Conservation (phyloP, 1,140 invertebrate species). For the Neuroterus valhalla region DNA sequence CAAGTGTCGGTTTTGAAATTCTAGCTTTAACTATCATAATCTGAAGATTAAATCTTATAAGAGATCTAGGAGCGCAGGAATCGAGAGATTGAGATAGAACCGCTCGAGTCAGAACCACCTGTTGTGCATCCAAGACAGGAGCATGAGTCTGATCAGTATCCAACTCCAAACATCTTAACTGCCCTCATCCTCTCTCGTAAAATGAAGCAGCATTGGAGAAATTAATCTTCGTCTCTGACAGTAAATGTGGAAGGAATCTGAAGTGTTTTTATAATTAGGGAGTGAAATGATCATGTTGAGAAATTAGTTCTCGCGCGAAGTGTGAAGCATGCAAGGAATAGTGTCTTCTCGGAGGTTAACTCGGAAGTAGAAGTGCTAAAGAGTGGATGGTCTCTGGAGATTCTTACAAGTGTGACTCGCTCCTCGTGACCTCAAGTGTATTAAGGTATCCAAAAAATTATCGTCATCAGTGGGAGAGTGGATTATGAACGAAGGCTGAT, state of each 20-base stretch:
- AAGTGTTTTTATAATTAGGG: not conserved
- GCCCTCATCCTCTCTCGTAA: not conserved
- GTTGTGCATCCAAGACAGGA: not conserved
- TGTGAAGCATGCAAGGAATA: conserved; percentile 18
- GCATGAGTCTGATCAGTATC: conserved; percentile 16
- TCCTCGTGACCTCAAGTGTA: conserved; percentile 1
- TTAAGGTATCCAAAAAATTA: not conserved
- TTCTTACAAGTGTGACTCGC: not conserved
- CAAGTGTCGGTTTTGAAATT: not conserved
- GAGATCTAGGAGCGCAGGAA: not conserved
- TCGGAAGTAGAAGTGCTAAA: conserved; percentile 8
- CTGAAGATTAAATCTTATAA: not conserved
- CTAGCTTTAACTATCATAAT: not conserved
- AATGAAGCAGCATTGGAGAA: conserved; percentile 24
- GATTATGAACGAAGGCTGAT: conserved; percentile 19
- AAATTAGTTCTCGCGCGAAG: not conserved
- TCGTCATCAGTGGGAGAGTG: not conserved
- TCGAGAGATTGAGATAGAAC: conserved; percentile 10
- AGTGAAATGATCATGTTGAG: not conserved
- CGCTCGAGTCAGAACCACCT: conserved; percentile 13
- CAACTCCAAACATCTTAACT: conserved; percentile 22
- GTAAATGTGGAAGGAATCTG: not conserved
- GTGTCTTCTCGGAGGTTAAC: not conserved
- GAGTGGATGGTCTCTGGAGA: not conserved
- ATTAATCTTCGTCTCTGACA: not conserved